These are phyloP conservation scores for Parelbella ahira DNA, from an alignment of 2,888 invertebrate species.

Conservation along the genomic window DNA sequence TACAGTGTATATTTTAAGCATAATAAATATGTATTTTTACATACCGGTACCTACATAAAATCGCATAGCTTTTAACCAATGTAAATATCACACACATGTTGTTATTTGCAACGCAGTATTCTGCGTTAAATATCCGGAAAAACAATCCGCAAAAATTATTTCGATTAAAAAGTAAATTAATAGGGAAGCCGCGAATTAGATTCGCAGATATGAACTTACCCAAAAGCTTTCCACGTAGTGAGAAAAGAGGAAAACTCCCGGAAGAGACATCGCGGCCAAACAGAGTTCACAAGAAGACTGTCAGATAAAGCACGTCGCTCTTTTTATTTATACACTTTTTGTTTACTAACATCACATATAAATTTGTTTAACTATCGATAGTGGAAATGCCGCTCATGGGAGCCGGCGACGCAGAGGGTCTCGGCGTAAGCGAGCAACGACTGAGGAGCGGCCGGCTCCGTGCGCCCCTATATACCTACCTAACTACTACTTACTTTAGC, in stretches of 20 bases:
- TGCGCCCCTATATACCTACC: conserved; percentile 67
- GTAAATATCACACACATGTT: too few species aligned
- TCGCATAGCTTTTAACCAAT: too few species aligned
- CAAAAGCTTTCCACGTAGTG: conserved; percentile 73
- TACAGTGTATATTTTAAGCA: too few species aligned
- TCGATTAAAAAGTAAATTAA: too few species aligned
- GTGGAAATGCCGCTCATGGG: conserved; percentile 27
- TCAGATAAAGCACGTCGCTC: conserved; percentile 47
- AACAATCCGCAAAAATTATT: too few species aligned
- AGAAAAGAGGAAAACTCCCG: conserved; percentile 68
- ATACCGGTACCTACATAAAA: too few species aligned
- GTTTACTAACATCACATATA: conserved; percentile 74
- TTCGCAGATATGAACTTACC: conserved; percentile 50
- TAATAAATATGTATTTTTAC: too few species aligned
- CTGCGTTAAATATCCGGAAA: too few species aligned
- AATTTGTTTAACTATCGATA: conserved; percentile 50
- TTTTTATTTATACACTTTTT: conserved; percentile 73
- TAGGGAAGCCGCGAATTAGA: background rate
- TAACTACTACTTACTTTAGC: conserved; percentile 61
- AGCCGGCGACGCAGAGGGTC: conserved; percentile 42
- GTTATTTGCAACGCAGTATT: too few species aligned
- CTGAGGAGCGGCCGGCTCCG: conserved; percentile 52
- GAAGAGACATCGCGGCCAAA: conserved; percentile 64
- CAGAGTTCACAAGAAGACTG: conserved; percentile 59
- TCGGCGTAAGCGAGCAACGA: conserved; percentile 43